Evolutionary conservation across 2,113 vertebrate species (phyloP), one percentile per base, ranked within the genome.

Genomic region (Campylorhamphus procurvoides): DNA sequence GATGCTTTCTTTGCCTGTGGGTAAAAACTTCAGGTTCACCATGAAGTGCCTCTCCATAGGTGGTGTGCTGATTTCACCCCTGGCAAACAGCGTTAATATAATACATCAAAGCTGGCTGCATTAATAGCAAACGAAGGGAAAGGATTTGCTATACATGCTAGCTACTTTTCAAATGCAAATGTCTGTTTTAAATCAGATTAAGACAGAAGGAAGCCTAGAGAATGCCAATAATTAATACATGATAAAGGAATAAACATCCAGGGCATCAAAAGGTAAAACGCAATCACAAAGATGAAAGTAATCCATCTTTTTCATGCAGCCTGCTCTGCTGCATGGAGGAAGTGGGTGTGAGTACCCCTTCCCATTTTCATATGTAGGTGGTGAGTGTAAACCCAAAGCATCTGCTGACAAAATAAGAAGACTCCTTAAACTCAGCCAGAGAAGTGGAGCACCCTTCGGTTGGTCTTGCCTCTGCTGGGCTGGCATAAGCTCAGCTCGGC

Each of bases 101-200:
- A 89, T 94, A 90, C 90, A 94, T 92, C 90, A 93, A 96, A 96
- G 93, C 71, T 40, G 28, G 69, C 35, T 47, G 55, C 69, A 60
- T 88, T 96, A 96, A 86, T 69, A 95, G 81, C 75, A 81, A 90
- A 94, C 59, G 56, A 93, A 93, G 72, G 35, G 85, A 85, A 90
- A 90, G 85, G 92, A 94, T 96, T 96, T 93, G 87, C 85, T 90
- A 67, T 91, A 95, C 93, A 88, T 87, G 72, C 68, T 96, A 92
- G 82, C 68, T 92, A 89, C 92, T 96, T 96, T 96, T 96, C 90
- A 96, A 95, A 96, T 95, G 93, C 88, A 96, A 95, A 96, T 96
- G 20, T 84, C 86, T 94, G 66, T 75, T 94, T 95, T 84, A 92
- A 96, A 97, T 96, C 94, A 96, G 93, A 97, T 96, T 96, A 96